Conservation (phyloP, 2,113 vertebrate species). For the Felis chaus region DNA sequence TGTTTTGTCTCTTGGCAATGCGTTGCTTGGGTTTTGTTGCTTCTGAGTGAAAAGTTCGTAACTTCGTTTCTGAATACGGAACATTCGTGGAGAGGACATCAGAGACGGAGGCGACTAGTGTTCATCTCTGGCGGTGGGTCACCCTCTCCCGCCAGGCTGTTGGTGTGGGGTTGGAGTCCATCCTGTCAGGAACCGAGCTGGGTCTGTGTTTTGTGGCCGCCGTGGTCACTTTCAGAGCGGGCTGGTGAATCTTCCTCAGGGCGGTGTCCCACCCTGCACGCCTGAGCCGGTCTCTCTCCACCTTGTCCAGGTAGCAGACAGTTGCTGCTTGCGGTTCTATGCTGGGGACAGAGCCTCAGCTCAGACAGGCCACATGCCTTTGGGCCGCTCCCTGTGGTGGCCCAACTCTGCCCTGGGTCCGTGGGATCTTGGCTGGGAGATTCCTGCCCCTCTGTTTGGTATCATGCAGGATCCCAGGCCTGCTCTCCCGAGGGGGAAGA, state of each 20-base stretch:
- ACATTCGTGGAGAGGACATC: not conserved
- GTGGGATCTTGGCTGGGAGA: not conserved
- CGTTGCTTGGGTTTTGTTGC: not conserved
- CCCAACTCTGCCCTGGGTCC: not conserved
- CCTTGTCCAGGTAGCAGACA: rapidly evolving
- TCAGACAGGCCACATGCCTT: not conserved
- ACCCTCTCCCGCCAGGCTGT: not conserved
- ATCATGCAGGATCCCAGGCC: not conserved
- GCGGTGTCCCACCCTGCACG: not conserved
- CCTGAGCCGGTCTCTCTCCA: not conserved
- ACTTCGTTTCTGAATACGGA: not conserved
- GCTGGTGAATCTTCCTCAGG: no score
- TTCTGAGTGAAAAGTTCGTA: not conserved
- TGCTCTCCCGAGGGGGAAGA: not conserved
- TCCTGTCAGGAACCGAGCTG: not conserved
- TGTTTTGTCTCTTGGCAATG: not conserved
- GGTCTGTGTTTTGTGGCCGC: not conserved
- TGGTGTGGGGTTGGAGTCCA: not conserved
- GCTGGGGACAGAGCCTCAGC: not conserved
- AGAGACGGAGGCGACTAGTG: not conserved
- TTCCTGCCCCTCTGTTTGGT: not conserved
- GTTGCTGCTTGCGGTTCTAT: not conserved
- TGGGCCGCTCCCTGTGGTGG: no score
- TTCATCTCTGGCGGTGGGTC: not conserved
- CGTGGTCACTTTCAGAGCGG: not conserved